Percentiles rank a stretch among this genome's conserved stretches.
These are phyloP conservation scores for Spea multiplicata DNA, from an alignment of 2,113 vertebrate genomes.

Conservation along the genomic window DNA sequence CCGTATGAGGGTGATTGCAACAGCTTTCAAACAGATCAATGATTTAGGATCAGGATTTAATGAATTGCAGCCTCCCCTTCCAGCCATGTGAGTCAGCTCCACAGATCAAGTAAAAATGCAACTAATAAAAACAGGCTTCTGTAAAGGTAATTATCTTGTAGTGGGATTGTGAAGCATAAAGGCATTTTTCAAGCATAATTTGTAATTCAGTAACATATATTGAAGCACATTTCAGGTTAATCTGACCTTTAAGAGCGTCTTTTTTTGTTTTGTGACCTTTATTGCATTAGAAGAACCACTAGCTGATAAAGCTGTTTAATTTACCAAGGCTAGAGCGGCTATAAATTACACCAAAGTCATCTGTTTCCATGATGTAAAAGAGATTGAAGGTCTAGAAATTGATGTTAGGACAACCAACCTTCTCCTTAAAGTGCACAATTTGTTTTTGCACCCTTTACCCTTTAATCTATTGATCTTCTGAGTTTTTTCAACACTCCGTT, in stretches of 20 bases:
- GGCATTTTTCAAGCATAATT: conserved; percentile 49
- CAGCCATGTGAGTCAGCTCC: conserved; percentile 58
- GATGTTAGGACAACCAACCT: conserved; percentile 47
- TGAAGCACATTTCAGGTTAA: conserved; percentile 43
- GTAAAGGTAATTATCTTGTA: conserved; percentile 58
- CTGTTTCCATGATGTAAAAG: conserved; percentile 48
- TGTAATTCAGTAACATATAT: conserved; percentile 56
- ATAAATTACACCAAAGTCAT: conserved; percentile 51
- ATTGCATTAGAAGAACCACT: conserved; percentile 40
- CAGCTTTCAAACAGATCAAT: conserved; percentile 49
- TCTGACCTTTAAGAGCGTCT: conserved; percentile 51
- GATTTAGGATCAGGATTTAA: conserved; percentile 58
- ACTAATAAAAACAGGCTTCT: conserved; percentile 50
- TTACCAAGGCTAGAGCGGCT: conserved; percentile 52
- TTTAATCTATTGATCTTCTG: conserved; percentile 48
- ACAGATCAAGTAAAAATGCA: conserved; percentile 47
- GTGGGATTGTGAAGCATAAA: conserved; percentile 54
- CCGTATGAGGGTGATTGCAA: conserved; percentile 51
- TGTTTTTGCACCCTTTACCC: conserved; percentile 41
- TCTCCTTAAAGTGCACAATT: conserved; percentile 42
- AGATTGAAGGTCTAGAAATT: not conserved
- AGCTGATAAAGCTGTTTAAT: conserved; percentile 52
- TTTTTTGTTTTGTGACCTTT: conserved; percentile 47
- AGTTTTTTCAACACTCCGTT: conserved; percentile 2
- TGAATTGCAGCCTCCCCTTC: conserved; percentile 55